These are phyloP conservation scores for Acronicta aceris DNA, from an alignment of 2,888 invertebrate genomes.

Conservation along the genomic window DNA sequence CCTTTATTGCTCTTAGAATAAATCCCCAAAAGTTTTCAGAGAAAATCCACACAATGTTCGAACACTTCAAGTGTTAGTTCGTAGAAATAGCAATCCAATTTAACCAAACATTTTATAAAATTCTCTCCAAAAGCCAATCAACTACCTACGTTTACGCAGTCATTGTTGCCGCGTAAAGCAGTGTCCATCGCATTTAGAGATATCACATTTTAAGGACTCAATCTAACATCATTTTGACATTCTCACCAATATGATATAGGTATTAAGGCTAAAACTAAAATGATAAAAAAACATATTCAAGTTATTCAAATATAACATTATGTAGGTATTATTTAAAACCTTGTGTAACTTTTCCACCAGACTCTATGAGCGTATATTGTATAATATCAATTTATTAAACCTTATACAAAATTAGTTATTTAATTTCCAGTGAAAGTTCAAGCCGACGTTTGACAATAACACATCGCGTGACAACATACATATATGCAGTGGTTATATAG, in stretches of 20 bases:
- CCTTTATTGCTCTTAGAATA: slow-evolving; percentile 50
- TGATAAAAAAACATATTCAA: too few species aligned
- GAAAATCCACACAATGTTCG: slow-evolving; percentile 43
- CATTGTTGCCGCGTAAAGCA: slow-evolving; percentile 50
- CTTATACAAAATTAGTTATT: slow-evolving; percentile 28
- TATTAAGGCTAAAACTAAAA: too few species aligned
- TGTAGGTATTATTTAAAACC: background rate
- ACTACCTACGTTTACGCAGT: slow-evolving; percentile 34
- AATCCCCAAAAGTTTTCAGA: slow-evolving; percentile 46
- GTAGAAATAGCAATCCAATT: slow-evolving; percentile 51
- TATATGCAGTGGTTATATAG: slow-evolving; percentile 35
- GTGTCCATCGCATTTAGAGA: slow-evolving; percentile 41
- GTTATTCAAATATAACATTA: too few species aligned
- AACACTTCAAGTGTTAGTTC: slow-evolving; percentile 33
- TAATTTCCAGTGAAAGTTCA: slow-evolving; percentile 42
- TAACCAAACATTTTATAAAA: slow-evolving; percentile 50
- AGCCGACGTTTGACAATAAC: slow-evolving; percentile 38
- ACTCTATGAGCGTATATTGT: background rate
- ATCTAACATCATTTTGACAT: slow-evolving; percentile 4
- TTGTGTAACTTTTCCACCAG: slow-evolving; percentile 6
- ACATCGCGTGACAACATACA: slow-evolving; percentile 53
- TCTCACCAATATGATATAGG: too few species aligned
- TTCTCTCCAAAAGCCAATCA: slow-evolving; percentile 26
- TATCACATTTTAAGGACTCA: slow-evolving; percentile 34
- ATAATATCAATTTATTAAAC: slow-evolving; percentile 25